A percentile compares a stretch with the other conserved stretches of the same genome.
phyloP scores from a whole-genome alignment of 2,888 invertebrate species.

The Chesias legatella region DNA sequence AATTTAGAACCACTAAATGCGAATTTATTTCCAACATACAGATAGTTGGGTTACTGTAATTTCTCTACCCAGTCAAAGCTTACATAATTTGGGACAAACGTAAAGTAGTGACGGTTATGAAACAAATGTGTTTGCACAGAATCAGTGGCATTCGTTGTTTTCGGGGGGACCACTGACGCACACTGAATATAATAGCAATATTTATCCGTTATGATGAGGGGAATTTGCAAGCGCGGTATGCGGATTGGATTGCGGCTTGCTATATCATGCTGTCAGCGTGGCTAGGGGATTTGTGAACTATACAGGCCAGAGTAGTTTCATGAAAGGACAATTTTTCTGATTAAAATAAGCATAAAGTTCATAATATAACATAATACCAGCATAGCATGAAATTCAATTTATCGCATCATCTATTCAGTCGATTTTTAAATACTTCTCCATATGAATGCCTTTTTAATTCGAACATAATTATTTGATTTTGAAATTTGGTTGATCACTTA shows the following conservation, averaged over 20 bases:
- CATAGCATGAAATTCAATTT: too few species aligned
- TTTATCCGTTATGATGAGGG: slow-evolving; percentile 42
- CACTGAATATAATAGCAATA: slow-evolving; percentile 43
- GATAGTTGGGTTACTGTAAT: not conserved
- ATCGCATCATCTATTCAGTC: too few species aligned
- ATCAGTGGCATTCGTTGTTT: slow-evolving; percentile 42
- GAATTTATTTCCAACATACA: too few species aligned
- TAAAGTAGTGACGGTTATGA: slow-evolving; percentile 30
- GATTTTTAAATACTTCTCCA: too few species aligned
- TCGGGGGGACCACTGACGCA: slow-evolving; percentile 41
- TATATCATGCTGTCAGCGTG: slow-evolving; percentile 4
- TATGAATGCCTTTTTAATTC: too few species aligned
- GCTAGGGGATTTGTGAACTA: not conserved
- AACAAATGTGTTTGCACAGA: slow-evolving; percentile 38
- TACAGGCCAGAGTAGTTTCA: too few species aligned
- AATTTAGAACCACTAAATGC: too few species aligned
- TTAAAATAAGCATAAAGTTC: too few species aligned
- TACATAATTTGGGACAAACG: slow-evolving; percentile 23
- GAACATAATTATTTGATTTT: too few species aligned
- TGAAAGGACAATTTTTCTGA: too few species aligned
- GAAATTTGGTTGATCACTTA: too few species aligned
- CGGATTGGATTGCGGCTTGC: slow-evolving; percentile 13
- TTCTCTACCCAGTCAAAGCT: not conserved
- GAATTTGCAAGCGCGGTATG: slow-evolving; percentile 28
- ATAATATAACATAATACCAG: too few species aligned